Evolutionary conservation across 2,888 invertebrate genomes (phyloP).

Genomic region (Frankliniella fusca): DNA sequence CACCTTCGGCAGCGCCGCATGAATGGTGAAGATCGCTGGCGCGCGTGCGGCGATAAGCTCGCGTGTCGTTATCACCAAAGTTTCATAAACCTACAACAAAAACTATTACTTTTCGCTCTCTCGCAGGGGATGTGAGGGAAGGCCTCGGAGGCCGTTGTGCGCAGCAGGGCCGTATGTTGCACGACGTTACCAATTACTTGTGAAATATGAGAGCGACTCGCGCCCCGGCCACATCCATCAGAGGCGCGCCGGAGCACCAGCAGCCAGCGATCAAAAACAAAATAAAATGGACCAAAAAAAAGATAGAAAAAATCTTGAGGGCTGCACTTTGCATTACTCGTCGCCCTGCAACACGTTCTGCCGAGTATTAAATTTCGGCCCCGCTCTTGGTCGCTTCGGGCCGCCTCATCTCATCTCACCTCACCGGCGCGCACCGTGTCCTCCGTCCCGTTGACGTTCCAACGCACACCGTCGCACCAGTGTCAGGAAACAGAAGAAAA

Average conservation of each 20-base stretch:
- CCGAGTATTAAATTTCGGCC: conserved; percentile 12
- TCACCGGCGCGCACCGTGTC: background rate
- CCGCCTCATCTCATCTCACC: too few relatives aligned
- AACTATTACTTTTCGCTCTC: too few relatives aligned
- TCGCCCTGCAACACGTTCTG: background rate
- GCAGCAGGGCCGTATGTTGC: background rate
- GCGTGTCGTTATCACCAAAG: too few relatives aligned
- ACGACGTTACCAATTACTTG: conserved; percentile 2
- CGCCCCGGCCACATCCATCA: conserved; percentile 9
- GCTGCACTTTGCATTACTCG: background rate
- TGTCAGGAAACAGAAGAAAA: too few relatives aligned
- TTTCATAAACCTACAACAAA: too few relatives aligned
- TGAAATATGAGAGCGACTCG: conserved; percentile 22
- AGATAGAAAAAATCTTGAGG: background rate
- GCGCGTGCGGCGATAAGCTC: too few relatives aligned
- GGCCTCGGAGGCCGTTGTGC: background rate
- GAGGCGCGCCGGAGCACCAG: background rate
- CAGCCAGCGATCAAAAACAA: background rate
- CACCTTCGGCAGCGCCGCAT: too few relatives aligned
- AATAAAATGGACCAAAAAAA: background rate
- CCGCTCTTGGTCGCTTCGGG: background rate
- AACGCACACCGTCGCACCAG: too few relatives aligned
- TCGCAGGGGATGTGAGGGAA: too few relatives aligned
- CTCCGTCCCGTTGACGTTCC: too few relatives aligned
- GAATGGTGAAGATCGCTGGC: too few relatives aligned